phyloP scores from a whole-genome alignment of 2,113 vertebrate genomes.

The Fregata magnificens region DNA sequence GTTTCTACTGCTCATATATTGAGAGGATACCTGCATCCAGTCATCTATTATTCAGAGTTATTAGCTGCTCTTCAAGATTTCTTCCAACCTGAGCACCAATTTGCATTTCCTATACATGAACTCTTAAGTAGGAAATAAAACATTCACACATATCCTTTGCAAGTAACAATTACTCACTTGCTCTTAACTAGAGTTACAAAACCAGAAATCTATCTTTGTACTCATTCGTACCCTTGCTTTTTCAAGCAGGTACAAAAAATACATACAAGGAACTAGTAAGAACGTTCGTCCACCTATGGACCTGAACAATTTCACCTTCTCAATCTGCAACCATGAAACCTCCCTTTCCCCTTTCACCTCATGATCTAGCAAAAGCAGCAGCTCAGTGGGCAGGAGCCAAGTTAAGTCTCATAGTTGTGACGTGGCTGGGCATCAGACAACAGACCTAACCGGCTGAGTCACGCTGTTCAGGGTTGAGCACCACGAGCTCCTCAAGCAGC shows the following conservation, averaged over 20 bases:
- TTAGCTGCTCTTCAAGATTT: background rate
- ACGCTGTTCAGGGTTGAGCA: background rate
- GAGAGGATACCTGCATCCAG: background rate
- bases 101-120: background rate
- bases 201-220: background rate
- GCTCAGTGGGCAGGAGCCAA: background rate
- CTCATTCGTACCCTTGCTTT: background rate
- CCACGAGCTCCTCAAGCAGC: fast-evolving
- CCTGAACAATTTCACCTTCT: background rate
- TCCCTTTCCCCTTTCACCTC: background rate
- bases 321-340: background rate
- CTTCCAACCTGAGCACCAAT: background rate
- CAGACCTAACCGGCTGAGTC: background rate
- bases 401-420: background rate
- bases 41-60: background rate
- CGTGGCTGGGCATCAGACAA: background rate
- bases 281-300: background rate
- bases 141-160: fast-evolving
- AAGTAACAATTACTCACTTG: background rate
- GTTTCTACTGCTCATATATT: background rate
- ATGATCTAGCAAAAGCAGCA: background rate
- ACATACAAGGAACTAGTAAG: background rate
- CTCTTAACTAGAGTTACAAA: background rate
- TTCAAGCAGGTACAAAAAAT: background rate
- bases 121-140: background rate